Conservation (phyloP, 1,140 invertebrate species). For the Sinella curviseta region DNA sequence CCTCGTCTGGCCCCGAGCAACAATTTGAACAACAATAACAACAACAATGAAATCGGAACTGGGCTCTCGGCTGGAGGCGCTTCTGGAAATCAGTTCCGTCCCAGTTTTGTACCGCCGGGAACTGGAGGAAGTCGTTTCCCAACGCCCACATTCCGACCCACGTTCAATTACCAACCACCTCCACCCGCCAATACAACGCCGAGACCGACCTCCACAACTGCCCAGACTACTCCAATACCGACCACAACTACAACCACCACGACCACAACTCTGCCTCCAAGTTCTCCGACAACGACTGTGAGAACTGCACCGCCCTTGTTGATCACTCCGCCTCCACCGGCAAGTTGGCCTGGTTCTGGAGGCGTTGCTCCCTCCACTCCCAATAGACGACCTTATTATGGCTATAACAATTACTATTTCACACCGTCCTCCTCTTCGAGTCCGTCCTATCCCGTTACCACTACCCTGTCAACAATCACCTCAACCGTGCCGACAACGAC, state of each 20-base stretch:
- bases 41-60: background rate
- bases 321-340: constrained; percentile 21
- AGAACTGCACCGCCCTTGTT: constrained; percentile 21
- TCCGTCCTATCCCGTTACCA: background rate
- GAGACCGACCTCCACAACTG: background rate
- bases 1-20: constrained; percentile 33
- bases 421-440: constrained; percentile 1
- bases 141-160: constrained; percentile 7
- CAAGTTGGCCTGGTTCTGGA: background rate
- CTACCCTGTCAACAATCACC: constrained; percentile 26
- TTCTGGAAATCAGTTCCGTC: constrained; percentile 18
- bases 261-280: constrained; percentile 9
- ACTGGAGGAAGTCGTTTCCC: constrained; percentile 1
- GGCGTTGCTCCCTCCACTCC: background rate
- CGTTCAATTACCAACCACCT: background rate
- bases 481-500: constrained; percentile 28
- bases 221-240: background rate
- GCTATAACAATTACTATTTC: constrained; percentile 11
- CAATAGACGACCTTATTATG: constrained; percentile 7
- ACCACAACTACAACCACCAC: constrained; percentile 6
- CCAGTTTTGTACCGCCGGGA: constrained; percentile 21
- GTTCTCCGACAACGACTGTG: constrained; percentile 9
- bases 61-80: background rate
- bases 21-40: constrained; percentile 22
- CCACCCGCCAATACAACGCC: background rate